These are phyloP conservation scores for Gopherus flavomarginatus DNA, from an alignment of 2,113 vertebrate genomes.

Conservation along the genomic window DNA sequence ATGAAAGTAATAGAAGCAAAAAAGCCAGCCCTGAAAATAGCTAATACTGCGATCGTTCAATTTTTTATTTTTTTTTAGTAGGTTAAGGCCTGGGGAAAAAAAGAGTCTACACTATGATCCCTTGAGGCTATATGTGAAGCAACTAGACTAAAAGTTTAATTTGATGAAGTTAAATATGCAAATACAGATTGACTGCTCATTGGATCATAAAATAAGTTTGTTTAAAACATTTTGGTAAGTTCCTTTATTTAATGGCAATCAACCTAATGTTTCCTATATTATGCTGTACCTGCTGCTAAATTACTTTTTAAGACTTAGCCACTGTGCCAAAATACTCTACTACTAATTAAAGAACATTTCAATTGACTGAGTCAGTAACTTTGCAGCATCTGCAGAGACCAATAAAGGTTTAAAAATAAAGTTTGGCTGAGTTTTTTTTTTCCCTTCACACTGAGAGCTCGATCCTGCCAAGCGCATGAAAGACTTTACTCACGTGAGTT, in stretches of 20 bases:
- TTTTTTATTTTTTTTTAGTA: background rate
- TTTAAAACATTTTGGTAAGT: background rate
- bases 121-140: background rate
- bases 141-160: background rate
- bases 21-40: background rate
- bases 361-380: background rate
- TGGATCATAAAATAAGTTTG: background rate
- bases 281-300: background rate
- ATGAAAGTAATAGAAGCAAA: background rate
- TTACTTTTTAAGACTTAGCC: background rate
- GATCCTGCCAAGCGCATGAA: background rate
- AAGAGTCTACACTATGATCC: background rate
- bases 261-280: background rate
- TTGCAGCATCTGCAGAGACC: background rate
- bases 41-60: background rate
- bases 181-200: background rate
- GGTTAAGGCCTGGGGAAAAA: accelerated
- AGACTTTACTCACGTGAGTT: background rate
- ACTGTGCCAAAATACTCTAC: background rate
- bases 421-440: background rate
- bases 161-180: background rate
- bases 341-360: conserved; percentile 2
- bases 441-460: background rate
- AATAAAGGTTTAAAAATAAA: background rate
- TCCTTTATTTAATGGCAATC: background rate